phyloP scores from a whole-genome alignment of 1,140 invertebrate species.

The Anastrepha obliqua region DNA sequence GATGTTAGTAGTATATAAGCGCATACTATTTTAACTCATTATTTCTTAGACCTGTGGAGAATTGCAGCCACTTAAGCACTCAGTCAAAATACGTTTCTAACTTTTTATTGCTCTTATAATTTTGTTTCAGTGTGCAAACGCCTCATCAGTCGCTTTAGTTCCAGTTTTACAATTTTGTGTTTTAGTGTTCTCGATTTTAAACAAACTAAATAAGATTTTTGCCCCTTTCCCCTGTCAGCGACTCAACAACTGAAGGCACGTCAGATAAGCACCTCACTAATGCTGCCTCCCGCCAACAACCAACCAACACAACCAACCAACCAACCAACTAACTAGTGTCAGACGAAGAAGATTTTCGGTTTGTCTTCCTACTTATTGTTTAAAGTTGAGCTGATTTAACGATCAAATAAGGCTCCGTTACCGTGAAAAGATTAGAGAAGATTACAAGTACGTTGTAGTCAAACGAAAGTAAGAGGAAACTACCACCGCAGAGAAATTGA shows the following conservation, averaged over 20 bases:
- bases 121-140: too few species aligned
- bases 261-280: not conserved
- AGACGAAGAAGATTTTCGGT: not conserved
- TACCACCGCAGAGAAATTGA: not conserved
- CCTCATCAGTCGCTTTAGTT: too few species aligned
- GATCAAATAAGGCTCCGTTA: constrained; percentile 31
- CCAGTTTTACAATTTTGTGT: too few species aligned
- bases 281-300: not conserved
- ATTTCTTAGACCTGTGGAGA: too few species aligned
- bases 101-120: too few species aligned
- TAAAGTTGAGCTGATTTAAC: constrained; percentile 29
- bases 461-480: constrained; percentile 10
- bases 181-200: too few species aligned
- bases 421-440: constrained; percentile 9
- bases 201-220: too few species aligned
- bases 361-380: not conserved
- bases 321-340: not conserved
- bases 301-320: not conserved
- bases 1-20: too few species aligned
- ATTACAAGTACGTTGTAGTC: not conserved
- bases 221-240: not conserved
- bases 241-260: constrained; percentile 10
- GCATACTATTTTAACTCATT: too few species aligned
- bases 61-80: too few species aligned
- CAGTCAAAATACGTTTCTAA: too few species aligned